phyloP scores from a whole-genome alignment of 2,797 vertebrate genomes.

The Rhinophrynus dorsalis region DNA sequence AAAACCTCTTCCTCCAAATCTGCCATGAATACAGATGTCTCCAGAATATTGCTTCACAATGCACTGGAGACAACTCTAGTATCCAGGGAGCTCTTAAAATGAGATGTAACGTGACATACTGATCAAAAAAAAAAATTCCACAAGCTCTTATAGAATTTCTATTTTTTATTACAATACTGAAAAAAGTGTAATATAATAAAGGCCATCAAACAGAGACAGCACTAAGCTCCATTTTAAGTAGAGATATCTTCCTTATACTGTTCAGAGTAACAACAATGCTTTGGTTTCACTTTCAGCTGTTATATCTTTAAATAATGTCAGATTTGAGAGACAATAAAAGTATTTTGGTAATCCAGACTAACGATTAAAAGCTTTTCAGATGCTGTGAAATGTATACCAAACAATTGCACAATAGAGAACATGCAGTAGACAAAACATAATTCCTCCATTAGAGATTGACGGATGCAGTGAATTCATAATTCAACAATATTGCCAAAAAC shows the following conservation, averaged over 20 bases:
- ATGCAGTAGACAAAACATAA: conserved; percentile 21
- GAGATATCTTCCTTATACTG: conserved; percentile 31
- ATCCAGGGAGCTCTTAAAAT: no score
- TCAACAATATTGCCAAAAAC: not conserved
- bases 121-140: no score
- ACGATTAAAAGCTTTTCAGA: conserved; percentile 38
- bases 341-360: conserved; percentile 43
- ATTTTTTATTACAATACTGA: no score
- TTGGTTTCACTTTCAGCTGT: conserved; percentile 27
- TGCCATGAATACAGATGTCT: no score
- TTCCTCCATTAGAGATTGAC: conserved; percentile 5
- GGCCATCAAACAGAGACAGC: not conserved
- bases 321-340: conserved; percentile 26
- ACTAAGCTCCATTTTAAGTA: conserved; percentile 27
- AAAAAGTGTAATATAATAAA: conserved; percentile 8
- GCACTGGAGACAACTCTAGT: no score
- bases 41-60: no score
- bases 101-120: no score
- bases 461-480: conserved; percentile 6
- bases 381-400: conserved; percentile 25
- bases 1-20: no score
- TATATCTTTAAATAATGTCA: conserved; percentile 47
- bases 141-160: no score
- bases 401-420: conserved; percentile 22
- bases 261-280: conserved; percentile 41